phyloP scores from a whole-genome alignment of 2,113 vertebrate genomes.

The Irena cyanogastra region DNA sequence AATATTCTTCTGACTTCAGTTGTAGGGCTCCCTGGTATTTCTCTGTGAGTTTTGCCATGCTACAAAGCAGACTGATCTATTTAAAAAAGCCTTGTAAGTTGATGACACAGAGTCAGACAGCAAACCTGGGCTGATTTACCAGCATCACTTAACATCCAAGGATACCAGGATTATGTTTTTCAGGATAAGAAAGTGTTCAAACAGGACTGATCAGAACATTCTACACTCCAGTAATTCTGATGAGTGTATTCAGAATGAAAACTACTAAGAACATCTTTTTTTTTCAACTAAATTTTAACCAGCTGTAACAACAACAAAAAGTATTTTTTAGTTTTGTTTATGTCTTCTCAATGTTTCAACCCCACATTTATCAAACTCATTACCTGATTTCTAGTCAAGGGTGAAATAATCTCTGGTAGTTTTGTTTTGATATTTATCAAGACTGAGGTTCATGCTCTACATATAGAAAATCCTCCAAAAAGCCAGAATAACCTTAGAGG shows the following conservation, averaged over 20 bases:
- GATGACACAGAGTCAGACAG: neutral
- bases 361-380: neutral
- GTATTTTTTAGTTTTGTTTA: neutral
- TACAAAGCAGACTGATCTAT: neutral
- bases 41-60: neutral
- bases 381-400: neutral
- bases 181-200: neutral
- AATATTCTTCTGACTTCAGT: neutral
- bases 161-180: neutral
- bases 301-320: neutral
- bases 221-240: neutral
- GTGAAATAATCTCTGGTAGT: neutral
- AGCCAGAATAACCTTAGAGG: neutral
- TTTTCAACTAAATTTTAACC: neutral
- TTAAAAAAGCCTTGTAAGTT: neutral
- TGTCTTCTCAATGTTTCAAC: neutral
- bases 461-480: neutral
- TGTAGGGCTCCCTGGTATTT: neutral
- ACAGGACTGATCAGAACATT: neutral
- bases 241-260: neutral
- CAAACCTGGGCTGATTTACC: neutral
- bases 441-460: neutral
- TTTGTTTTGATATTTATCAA: neutral
- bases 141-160: neutral
- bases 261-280: neutral